Evolutionary conservation across 2,888 invertebrate species (phyloP).

Genomic region (Drosophila infuscata): DNA sequence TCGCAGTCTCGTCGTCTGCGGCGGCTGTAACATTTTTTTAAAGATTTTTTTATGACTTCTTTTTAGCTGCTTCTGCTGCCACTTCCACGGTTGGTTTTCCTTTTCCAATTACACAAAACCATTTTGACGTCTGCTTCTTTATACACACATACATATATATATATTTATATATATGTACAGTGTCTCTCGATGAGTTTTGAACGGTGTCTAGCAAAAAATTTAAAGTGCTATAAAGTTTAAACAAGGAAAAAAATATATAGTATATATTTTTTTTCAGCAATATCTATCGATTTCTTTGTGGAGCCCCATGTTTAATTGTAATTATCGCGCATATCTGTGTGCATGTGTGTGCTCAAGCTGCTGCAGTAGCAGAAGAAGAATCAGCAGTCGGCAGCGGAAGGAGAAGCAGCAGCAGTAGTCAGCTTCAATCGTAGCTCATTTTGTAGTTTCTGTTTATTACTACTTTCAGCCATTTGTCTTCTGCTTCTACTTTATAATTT

Average conservation of each 20-base stretch:
- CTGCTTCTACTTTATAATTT: conserved; percentile 21
- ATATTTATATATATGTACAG: background rate
- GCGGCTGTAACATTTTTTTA: conserved; percentile 73
- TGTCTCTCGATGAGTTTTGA: too few relatives aligned
- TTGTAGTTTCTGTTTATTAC: conserved; percentile 58
- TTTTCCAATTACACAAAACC: conserved; percentile 62
- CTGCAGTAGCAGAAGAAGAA: conserved; percentile 23
- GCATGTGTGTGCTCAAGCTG: conserved; percentile 37
- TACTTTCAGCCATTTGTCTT: conserved; percentile 34
- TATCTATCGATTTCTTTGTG: conserved; percentile 80
- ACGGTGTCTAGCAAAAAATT: too few relatives aligned
- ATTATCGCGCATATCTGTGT: conserved; percentile 54
- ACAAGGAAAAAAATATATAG: too few relatives aligned
- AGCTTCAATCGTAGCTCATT: conserved; percentile 69
- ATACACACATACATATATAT: background rate
- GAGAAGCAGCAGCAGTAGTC: conserved; percentile 43
- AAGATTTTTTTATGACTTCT: conserved; percentile 54
- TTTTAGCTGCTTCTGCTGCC: conserved; percentile 47
- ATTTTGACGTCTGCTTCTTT: conserved; percentile 50
- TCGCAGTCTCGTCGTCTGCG: conserved; percentile 71
- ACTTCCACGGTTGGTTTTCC: conserved; percentile 50
- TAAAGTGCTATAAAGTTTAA: too few relatives aligned
- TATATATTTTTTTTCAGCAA: conserved; percentile 61
- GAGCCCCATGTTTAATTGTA: conserved; percentile 72
- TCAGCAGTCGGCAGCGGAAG: conserved; percentile 11